phyloP scores from a whole-genome alignment of 2,113 vertebrate genomes.

The Synodontis membranacea region DNA sequence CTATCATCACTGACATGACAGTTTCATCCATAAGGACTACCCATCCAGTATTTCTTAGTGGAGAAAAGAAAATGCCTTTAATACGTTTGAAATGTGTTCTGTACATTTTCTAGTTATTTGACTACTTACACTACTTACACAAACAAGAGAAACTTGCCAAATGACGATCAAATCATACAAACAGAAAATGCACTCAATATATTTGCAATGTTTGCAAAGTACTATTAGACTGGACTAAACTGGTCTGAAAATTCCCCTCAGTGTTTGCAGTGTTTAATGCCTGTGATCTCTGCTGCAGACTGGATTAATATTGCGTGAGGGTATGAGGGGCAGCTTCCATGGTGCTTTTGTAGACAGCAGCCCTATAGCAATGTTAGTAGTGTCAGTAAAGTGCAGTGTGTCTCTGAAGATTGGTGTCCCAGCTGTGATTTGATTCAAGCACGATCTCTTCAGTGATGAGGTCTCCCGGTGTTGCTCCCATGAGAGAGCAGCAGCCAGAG shows the following conservation, averaged over 20 bases:
- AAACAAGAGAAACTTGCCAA: background rate
- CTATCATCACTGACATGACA: no score
- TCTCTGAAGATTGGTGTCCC: conserved; percentile 15
- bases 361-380: background rate
- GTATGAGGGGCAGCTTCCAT: background rate
- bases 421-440: conserved; percentile 2
- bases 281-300: background rate
- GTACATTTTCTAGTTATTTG: no score
- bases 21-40: no score
- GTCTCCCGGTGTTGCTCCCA: background rate
- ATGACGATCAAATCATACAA: background rate
- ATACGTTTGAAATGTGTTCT: no score
- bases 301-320: background rate
- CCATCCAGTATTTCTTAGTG: no score
- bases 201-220: background rate
- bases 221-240: background rate
- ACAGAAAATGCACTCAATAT: background rate
- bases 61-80: no score
- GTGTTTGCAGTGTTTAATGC: background rate
- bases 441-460: background rate
- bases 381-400: background rate
- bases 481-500: conserved; percentile 10
- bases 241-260: background rate
- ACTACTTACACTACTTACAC: background rate
- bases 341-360: background rate